Conservation (phyloP, 2,888 invertebrate genomes). For the Agrilus biguttatus region DNA sequence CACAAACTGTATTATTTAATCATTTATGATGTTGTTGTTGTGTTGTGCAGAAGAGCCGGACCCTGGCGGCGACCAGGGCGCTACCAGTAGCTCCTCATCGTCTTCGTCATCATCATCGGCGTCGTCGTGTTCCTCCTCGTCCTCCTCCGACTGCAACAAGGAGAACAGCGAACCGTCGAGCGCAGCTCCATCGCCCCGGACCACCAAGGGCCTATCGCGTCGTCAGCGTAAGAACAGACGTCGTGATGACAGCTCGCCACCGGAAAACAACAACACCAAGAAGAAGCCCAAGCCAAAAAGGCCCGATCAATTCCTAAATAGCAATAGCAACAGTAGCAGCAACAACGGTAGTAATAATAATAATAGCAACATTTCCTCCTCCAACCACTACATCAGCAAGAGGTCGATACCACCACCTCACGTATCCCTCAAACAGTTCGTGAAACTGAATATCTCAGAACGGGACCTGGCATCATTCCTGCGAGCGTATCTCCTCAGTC, state of each 20-base stretch:
- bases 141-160: constrained; percentile 19
- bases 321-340: background rate
- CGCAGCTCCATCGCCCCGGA: constrained; percentile 31
- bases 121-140: constrained; percentile 5
- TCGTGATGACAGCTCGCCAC: constrained; percentile 17
- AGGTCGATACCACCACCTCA: background rate
- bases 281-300: constrained; percentile 10
- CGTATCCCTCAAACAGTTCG: constrained; percentile 30
- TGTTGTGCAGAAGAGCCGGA: constrained; percentile 31
- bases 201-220: constrained; percentile 36
- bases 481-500: constrained; percentile 45
- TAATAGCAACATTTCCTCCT: no score
- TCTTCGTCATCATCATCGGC: constrained; percentile 20
- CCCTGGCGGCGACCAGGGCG: constrained; percentile 20
- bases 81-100: constrained; percentile 12
- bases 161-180: constrained; percentile 26
- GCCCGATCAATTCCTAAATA: background rate
- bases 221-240: constrained; percentile 38
- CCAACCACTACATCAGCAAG: background rate
- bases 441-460: constrained; percentile 34
- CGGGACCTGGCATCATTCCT: constrained; percentile 41
- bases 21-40: constrained; percentile 11
- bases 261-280: constrained; percentile 17
- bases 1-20: background rate
- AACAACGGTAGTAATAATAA: no score